Conservation (phyloP, 92 coral and sea anemone genomes). For the Phymanthus crucifer region DNA sequence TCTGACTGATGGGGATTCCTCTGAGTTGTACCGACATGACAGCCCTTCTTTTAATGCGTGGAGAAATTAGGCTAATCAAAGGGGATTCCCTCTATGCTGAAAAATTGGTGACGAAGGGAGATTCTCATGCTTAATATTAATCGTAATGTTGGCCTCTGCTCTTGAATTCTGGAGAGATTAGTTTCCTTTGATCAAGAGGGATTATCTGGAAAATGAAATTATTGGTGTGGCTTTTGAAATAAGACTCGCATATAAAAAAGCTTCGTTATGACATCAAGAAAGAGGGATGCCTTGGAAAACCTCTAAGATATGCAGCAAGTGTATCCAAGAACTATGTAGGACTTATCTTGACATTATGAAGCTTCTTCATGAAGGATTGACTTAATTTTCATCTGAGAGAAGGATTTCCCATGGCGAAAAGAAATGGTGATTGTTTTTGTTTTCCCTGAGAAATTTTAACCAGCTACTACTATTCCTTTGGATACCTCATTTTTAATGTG, state of each 20-base stretch:
- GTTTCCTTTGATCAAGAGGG: background rate
- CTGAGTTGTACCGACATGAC: constrained; percentile 27
- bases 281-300: background rate
- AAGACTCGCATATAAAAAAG: background rate
- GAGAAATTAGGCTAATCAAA: constrained; percentile 36
- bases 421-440: background rate
- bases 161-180: background rate
- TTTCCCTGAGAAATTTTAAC: background rate
- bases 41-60: constrained; percentile 80
- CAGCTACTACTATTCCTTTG: too few species aligned
- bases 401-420: background rate
- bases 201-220: background rate
- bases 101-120: background rate
- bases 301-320: background rate
- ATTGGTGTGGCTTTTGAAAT: background rate
- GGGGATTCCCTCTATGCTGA: background rate
- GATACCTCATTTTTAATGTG: background rate
- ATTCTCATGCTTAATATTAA: background rate
- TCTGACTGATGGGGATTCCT: constrained; percentile 48
- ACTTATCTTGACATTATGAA: background rate
- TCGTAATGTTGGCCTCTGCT: background rate
- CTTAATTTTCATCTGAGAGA: background rate
- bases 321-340: background rate
- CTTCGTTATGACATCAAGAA: background rate
- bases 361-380: background rate